phyloP scores from a whole-genome alignment of 1,140 invertebrate genomes.

The Marisa cornuarietis region DNA sequence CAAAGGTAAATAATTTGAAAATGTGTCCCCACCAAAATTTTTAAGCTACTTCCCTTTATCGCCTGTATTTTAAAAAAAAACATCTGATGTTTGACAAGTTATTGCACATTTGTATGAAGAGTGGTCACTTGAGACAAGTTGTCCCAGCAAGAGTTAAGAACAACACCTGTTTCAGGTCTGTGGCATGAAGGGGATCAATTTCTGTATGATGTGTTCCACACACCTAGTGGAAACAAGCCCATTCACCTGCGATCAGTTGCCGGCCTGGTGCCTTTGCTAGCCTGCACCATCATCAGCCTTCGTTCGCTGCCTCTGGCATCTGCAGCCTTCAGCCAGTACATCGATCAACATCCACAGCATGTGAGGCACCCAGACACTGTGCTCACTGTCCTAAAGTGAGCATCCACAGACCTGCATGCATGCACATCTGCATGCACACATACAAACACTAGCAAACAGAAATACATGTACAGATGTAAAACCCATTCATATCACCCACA shows the following conservation, averaged over 20 bases:
- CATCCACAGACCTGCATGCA: background rate
- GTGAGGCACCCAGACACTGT: slow-evolving; percentile 5
- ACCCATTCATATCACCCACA: too few species aligned
- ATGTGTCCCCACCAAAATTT: too few species aligned
- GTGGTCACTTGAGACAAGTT: too few species aligned
- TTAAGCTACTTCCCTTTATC: too few species aligned
- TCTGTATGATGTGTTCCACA: slow-evolving; percentile 61
- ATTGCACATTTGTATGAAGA: too few species aligned
- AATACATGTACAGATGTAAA: background rate
- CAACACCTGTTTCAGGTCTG: slow-evolving; percentile 41
- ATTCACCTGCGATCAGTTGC: slow-evolving; percentile 61
- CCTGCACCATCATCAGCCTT: slow-evolving; percentile 22
- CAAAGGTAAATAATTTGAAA: too few species aligned
- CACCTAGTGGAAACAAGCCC: slow-evolving; percentile 27
- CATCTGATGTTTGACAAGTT: too few species aligned
- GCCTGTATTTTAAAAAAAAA: too few species aligned
- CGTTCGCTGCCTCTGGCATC: slow-evolving; percentile 1
- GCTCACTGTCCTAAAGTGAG: background rate
- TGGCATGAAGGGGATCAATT: slow-evolving; percentile 64
- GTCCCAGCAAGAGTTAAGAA: too few species aligned
- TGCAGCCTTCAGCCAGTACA: background rate
- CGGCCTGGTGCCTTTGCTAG: slow-evolving; percentile 59
- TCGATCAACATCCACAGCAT: slow-evolving; percentile 8
- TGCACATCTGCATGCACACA: background rate
- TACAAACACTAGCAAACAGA: background rate